These are phyloP conservation scores for Astreopora myriophthalma DNA, from an alignment of 64 coral and sea anemone species.

Conservation along the genomic window DNA sequence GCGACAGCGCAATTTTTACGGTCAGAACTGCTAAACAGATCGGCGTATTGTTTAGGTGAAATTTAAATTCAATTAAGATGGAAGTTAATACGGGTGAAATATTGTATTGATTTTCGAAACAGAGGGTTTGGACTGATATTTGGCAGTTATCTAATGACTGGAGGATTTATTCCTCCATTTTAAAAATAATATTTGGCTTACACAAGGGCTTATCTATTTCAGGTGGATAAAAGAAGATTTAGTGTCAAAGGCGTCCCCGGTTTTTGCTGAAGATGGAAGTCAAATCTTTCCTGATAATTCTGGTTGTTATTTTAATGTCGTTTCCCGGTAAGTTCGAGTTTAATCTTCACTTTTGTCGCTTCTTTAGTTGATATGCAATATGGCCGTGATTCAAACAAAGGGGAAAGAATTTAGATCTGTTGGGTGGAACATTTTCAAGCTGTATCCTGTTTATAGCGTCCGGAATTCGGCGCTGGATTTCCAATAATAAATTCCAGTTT, in stretches of 20 bases:
- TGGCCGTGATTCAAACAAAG: neutral
- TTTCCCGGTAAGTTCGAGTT: neutral
- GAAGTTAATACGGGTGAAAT: neutral
- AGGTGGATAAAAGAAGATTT: neutral
- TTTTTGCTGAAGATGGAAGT: neutral
- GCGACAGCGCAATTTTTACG: neutral
- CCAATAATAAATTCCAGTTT: neutral
- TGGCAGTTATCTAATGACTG: neutral
- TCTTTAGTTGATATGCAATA: neutral
- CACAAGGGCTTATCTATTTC: conserved; percentile 16
- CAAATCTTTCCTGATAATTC: neutral
- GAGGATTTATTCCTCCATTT: neutral
- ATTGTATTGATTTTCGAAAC: conserved; percentile 10
- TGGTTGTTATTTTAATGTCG: neutral
- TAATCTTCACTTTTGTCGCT: no score
- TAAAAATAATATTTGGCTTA: neutral
- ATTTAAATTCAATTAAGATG: neutral
- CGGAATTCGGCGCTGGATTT: neutral
- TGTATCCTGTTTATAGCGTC: no score
- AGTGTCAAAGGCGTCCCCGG: neutral
- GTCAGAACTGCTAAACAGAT: conserved; percentile 6
- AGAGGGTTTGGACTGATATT: neutral
- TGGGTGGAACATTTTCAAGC: no score
- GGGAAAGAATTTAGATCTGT: no score
- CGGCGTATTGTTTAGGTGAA: neutral